A percentile compares a stretch with the other conserved stretches of the same genome.
phyloP scores from a whole-genome alignment of 2,113 vertebrate genomes.

The Sceloporus undulatus region DNA sequence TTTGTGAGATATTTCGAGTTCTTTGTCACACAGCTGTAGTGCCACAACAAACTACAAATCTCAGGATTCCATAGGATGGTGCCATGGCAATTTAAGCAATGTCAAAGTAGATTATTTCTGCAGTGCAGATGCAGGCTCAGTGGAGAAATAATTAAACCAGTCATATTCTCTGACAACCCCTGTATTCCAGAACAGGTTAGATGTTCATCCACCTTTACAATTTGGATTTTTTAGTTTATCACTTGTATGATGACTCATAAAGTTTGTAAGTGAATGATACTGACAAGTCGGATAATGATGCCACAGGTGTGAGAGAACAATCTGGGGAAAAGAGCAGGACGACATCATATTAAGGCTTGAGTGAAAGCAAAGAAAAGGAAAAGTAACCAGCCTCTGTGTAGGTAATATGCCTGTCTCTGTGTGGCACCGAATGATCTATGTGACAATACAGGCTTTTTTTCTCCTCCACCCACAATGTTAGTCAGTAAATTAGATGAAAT shows the following conservation, averaged over 20 bases:
- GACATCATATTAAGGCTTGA: conserved; percentile 53
- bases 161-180: background rate
- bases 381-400: conserved; percentile 43
- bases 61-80: too few relatives aligned
- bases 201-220: background rate
- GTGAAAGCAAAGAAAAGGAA: conserved; percentile 57
- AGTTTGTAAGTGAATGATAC: background rate
- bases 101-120: too few relatives aligned
- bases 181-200: background rate
- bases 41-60: too few relatives aligned
- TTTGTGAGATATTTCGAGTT: too few relatives aligned
- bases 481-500: conserved; percentile 62
- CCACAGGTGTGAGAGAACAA: background rate
- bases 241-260: background rate
- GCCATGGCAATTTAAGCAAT: background rate
- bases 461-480: conserved; percentile 64
- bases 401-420: background rate
- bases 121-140: too few relatives aligned
- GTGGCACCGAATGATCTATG: background rate
- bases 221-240: background rate
- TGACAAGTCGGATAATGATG: background rate
- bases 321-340: conserved; percentile 11
- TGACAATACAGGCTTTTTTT: background rate
- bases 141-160: background rate
- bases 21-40: too few relatives aligned